Conservation (phyloP, 2,113 vertebrate genomes). For the Lepus americanus region DNA sequence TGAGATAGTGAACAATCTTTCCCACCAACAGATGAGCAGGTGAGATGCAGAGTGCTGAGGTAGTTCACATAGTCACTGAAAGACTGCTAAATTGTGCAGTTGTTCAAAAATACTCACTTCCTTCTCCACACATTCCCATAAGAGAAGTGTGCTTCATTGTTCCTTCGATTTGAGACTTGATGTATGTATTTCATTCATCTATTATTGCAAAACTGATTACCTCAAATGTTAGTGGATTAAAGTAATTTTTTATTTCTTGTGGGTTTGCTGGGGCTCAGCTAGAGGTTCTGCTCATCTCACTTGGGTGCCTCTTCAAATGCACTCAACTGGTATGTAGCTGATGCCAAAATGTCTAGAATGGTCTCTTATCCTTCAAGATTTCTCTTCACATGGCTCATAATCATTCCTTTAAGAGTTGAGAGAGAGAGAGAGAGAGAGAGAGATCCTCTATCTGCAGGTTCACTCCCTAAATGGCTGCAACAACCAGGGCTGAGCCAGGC, state of each 20-base stretch:
- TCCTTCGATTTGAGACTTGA: neutral
- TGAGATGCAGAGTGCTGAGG: neutral
- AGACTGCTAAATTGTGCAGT: neutral
- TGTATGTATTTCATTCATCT: neutral
- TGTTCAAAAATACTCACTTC: conserved; percentile 4
- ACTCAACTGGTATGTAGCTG: neutral
- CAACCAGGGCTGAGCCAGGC: too few relatives aligned
- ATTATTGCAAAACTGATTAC: neutral
- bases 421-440: too few relatives aligned
- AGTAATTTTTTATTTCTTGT: neutral
- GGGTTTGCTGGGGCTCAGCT: neutral
- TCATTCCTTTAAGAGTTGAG: neutral
- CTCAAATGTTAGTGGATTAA: conserved; percentile 1
- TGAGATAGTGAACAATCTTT: neutral
- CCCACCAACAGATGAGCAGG: neutral
- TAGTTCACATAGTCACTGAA: neutral
- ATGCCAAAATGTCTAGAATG: neutral
- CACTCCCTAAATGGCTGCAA: too few relatives aligned
- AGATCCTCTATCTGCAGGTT: too few relatives aligned
- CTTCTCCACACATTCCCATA: neutral
- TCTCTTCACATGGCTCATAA: neutral
- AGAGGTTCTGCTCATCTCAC: neutral
- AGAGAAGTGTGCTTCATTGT: neutral
- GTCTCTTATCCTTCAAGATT: conserved; percentile 6
- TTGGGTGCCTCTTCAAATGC: neutral